Base-by-base conservation (phyloP, 2,888 invertebrate genomes). In the Aphidoletes aphidimyza region DNA sequence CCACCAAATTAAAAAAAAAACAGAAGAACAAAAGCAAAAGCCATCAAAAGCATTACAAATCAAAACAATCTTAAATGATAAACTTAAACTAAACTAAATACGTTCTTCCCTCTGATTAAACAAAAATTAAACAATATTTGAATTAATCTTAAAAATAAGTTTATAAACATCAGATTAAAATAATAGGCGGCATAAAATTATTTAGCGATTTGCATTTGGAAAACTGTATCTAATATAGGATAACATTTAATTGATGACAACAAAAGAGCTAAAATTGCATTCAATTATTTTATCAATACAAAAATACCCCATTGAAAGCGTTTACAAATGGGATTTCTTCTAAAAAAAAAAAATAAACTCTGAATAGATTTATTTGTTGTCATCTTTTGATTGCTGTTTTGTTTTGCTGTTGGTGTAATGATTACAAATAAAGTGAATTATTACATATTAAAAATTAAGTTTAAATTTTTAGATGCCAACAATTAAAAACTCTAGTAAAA, bases 301-400 rank as follows among this genome's bases (percentile, higher is more conserved):
- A 69, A 69, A 69, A 69, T 69, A 69, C 69, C 30, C 69, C 69
- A 69, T 69, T 69, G 69, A 69, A 69, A 69, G 69, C 69, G 69
- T 69, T 69, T 69, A 69, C 69, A 69, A 69, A 69, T 69, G 69
- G 69, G 69, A 34, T 30, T 30, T 30, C 0, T 30, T 22, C 22
- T 47, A 11, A 69, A 69, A 69, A 69, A 69, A 11, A 69, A 69
- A 69, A 69, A 69, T 69, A 30, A 69, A 69, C 69, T 69, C 54
- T 22, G 6, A 69, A 69, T 47, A 30, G 14, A 30, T 30, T 69
- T 34, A 19, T 69, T 30, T 69, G 0, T 69, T 30, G 8, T 1
- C 14, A 0, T 69, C 17, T 69, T 69, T 69, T 69, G 8, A 14
- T n/a, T 30, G 11, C 34, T 30, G 5, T 11, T 11, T 54, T 69